A percentile compares a stretch with the other conserved stretches of the same genome.
Evolutionary conservation across 2,888 invertebrate genomes (phyloP).

Genomic region (Xestia ashworthii): DNA sequence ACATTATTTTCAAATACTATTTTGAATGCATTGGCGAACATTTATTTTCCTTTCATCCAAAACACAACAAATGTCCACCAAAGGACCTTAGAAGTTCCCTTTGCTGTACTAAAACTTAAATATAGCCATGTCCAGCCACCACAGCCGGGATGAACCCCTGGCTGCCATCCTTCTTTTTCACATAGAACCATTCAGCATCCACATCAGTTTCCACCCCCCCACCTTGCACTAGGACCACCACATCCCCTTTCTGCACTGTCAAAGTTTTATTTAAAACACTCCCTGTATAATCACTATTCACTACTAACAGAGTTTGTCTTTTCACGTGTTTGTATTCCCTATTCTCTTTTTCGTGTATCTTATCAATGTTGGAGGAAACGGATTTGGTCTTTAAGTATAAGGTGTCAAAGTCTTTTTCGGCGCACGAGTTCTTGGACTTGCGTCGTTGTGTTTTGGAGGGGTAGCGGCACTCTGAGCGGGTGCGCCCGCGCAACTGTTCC

Average conservation of each 20-base stretch:
- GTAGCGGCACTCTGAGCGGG: constrained; percentile 93
- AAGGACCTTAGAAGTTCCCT: neutral
- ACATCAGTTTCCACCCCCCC: constrained; percentile 85
- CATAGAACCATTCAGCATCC: constrained; percentile 94
- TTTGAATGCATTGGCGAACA: constrained; percentile 7
- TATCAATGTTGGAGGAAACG: constrained; percentile 80
- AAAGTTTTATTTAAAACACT: constrained; percentile 91
- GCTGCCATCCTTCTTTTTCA: constrained; percentile 92
- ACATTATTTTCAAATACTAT: constrained; percentile 21
- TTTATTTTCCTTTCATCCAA: neutral
- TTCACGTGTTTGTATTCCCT: constrained; percentile 76
- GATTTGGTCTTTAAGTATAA: constrained; percentile 92
- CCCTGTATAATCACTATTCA: constrained; percentile 92
- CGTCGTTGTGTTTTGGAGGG: constrained; percentile 78
- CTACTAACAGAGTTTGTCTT: constrained; percentile 93
- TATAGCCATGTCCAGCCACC: constrained; percentile 94
- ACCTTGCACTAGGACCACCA: constrained; percentile 92
- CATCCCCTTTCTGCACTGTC: constrained; percentile 93
- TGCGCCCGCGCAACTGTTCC: constrained; percentile 91
- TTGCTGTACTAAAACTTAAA: constrained; percentile 81
- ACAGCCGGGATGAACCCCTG: constrained; percentile 95
- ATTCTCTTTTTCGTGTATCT: constrained; percentile 74
- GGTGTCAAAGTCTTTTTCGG: constrained; percentile 94
- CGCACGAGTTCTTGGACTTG: constrained; percentile 87
- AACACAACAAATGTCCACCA: constrained; percentile 1